Percentiles rank a stretch among this genome's conserved stretches.
Conservation (phyloP, 2,888 invertebrate species). For the Biston stratarius region DNA sequence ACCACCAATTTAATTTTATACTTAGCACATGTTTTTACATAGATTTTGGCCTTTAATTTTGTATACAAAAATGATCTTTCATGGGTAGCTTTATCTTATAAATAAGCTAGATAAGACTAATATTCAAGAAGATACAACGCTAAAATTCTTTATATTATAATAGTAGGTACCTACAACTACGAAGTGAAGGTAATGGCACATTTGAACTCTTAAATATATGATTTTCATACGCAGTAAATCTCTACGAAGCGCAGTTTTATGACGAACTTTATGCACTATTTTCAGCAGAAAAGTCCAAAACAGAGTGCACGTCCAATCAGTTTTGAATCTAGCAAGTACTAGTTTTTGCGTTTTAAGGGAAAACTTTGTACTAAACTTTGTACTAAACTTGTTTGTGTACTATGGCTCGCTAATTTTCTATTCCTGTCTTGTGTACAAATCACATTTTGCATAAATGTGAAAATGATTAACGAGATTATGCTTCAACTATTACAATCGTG, state of each 20-base stretch:
- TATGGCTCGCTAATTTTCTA: conserved; percentile 23
- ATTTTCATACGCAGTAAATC: conserved; percentile 40
- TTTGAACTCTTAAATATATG: conserved; percentile 31
- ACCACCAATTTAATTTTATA: conserved; percentile 1
- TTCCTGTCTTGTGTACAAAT: conserved; percentile 14
- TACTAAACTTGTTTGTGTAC: no score
- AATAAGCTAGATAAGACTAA: conserved; percentile 1
- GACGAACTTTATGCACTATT: conserved; percentile 46
- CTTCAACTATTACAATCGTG: no score
- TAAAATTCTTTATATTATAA: conserved; percentile 3
- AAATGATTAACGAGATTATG: no score
- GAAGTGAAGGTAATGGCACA: conserved; percentile 37
- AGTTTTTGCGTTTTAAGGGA: conserved; percentile 38
- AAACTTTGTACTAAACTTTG: no score
- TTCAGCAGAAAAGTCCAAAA: conserved; percentile 39
- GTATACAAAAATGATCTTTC: conserved; percentile 9
- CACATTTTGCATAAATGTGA: no score
- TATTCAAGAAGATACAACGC: conserved; percentile 6
- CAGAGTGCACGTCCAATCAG: conserved; percentile 41
- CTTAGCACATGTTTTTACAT: neutral
- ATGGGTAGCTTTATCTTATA: conserved; percentile 17
- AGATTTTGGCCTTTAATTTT: conserved; percentile 16
- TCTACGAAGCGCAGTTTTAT: conserved; percentile 36
- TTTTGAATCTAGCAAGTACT: conserved; percentile 31
- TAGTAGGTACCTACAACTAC: conserved; percentile 7